phyloP scores from a whole-genome alignment of 2,888 invertebrate species.

The Rhaphigaster nebulosa region DNA sequence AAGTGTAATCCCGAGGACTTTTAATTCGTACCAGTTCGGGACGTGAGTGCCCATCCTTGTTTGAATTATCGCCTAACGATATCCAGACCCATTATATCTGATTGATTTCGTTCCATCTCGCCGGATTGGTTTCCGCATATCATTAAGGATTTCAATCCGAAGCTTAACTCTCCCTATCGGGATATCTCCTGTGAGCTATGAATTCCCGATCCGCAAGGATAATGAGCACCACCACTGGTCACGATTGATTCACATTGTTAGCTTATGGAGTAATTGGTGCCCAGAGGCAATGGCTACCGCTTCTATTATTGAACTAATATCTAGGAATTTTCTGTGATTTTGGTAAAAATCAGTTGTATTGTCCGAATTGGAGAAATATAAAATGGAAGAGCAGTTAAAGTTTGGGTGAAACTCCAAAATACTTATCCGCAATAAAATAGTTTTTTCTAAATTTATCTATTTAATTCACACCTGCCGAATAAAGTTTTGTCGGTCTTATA shows the following conservation, averaged over 20 bases:
- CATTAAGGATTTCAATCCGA: constrained; percentile 1
- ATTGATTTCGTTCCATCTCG: neutral
- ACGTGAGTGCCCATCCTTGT: neutral
- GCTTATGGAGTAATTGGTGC: neutral
- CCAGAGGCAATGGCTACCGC: neutral
- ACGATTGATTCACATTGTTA: constrained; percentile 2
- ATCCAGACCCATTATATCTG: constrained; percentile 18
- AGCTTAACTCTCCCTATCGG: neutral
- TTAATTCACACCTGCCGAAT: too few species aligned
- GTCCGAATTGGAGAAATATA: too few species aligned
- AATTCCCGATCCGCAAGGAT: neutral
- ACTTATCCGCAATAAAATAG: too few species aligned
- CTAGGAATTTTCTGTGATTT: neutral
- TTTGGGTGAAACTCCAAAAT: too few species aligned
- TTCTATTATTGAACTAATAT: neutral
- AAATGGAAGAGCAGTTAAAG: too few species aligned
- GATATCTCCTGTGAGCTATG: neutral
- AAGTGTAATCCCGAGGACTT: neutral
- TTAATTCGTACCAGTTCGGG: constrained; percentile 26
- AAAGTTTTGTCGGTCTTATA: too few species aligned
- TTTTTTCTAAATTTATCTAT: too few species aligned
- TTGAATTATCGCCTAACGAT: constrained; percentile 39
- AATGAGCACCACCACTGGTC: neutral
- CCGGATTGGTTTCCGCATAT: constrained; percentile 35
- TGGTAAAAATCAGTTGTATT: too few species aligned